Evolutionary conservation across 2,113 vertebrate species (phyloP), one percentile per base, ranked within the genome.

Genomic region (Laticauda laticaudata): DNA sequence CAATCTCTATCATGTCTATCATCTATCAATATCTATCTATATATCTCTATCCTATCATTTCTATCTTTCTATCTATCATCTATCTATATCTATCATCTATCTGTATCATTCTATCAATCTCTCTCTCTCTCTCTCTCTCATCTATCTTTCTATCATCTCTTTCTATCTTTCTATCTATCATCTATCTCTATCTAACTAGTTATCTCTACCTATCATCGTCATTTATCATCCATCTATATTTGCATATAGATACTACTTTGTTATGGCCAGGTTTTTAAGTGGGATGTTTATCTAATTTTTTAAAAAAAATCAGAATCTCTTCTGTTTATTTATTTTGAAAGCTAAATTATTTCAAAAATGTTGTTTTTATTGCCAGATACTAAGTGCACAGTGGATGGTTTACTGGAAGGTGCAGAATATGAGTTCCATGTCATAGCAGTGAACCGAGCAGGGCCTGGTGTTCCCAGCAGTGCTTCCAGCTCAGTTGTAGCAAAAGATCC

Each of bases 401-500:
- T 98, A 93, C 93, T 97, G 90, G 96, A 97, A 21, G 97, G 96
- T 93, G 93, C 95, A 69, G 97, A 97, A 94, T 98, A 97, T 56
- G 96, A 98, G 94, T 97, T 98, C 93, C 8, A 0, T 91, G 95
- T 97, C 34, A 96, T 88, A 91, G 94, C 96, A 94, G 94, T 98
- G 90, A 98, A 97, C 94, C 92, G 91, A 56, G 94, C 96, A 86
- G 97, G 95, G 34, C 91, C 94, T 9, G 96, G 97, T 21, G 91
- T 94, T 55, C 96, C 97, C 56, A 97, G 97, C 55, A 61, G 94
- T 9, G 88, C 94, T 14, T 97, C 97, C 90, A 96, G 85, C 57
- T 95, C 96, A 69, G 95, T 96, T 21, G 4, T 96, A 89, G 97
- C 96, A 94, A 97, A 97, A 94, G 96, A 97, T 93, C 97, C 95